These are phyloP conservation scores for Diloba caeruleocephala DNA, from an alignment of 2,888 invertebrate genomes.

Conservation along the genomic window DNA sequence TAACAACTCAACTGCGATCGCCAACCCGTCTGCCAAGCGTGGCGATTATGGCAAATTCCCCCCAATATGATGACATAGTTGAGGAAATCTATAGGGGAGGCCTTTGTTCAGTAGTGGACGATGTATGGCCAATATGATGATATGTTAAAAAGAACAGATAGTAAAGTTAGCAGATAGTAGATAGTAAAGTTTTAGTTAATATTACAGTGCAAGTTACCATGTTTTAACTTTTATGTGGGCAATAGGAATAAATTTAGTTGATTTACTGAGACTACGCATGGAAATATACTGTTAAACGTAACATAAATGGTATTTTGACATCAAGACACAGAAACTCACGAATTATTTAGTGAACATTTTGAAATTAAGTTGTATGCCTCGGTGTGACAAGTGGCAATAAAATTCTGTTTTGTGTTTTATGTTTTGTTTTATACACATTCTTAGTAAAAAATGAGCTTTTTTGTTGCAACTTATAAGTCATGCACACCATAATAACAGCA, in stretches of 20 bases:
- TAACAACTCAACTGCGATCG: no score
- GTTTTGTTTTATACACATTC: slow-evolving; percentile 9
- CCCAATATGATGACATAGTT: no score
- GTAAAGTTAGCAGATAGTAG: background rate
- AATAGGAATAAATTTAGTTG: slow-evolving; percentile 11
- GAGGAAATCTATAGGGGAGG: no score
- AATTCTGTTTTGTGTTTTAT: background rate
- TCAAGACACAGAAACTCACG: background rate
- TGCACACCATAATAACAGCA: no score
- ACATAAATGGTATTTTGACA: slow-evolving; percentile 6
- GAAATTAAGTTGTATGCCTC: slow-evolving; percentile 1
- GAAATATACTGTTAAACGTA: slow-evolving; percentile 9
- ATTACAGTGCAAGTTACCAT: slow-evolving; percentile 5
- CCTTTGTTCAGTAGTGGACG: no score
- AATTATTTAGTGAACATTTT: background rate
- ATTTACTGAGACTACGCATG: slow-evolving; percentile 10
- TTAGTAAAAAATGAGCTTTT: background rate
- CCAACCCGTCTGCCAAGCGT: no score
- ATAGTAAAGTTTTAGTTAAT: background rate
- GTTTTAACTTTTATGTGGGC: slow-evolving; percentile 9
- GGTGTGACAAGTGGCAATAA: slow-evolving; percentile 9
- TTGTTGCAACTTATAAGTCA: no score
- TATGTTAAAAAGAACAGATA: no score
- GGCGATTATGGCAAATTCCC: no score
- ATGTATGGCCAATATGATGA: no score